Evolutionary conservation across 2,797 vertebrate species (phyloP), one percentile per base, ranked within the genome.

Genomic region (Acipenser ruthenus): DNA sequence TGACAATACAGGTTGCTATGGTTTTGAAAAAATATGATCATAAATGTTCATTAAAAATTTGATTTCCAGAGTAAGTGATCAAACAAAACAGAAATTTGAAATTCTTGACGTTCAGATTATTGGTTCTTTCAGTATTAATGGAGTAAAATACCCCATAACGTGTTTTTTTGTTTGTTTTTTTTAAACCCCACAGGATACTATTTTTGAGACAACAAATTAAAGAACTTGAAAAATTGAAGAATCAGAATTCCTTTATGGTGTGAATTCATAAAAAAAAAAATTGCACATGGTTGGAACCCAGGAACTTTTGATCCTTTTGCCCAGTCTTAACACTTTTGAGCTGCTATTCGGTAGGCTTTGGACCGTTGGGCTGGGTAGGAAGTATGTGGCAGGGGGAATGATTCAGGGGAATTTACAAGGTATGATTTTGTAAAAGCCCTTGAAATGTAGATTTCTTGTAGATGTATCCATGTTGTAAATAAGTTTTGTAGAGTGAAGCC

Each of bases 391-490:
- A 75, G 80, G 80, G 75, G 83, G 79, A 86, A 87, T 83, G 84
- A 86, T 91, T 87, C 87, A 86, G 83, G 89, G 83, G 90, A 85
- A 81, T 37, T 37, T 88, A 89, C 89, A 91, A 89, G 86, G 87
- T 84, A 73, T 82, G 74, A 89, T 93, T 37, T 93, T 94, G 89
- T 93, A 90, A 90, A 37, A 88, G 72, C 86, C 89, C 87, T 89
- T 87, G 88, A 92, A 88, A 88, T 96, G 94, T 98, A 97, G 96
- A 98, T 95, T 95, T 95, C 92, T 93, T 97, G 94, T 97, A 97
- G 96, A 97, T 99, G 95, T 97, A 94, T 96, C 91, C 94, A 95
- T 95, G 91, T 95, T 99, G 96, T 98, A 98, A 92, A 98, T 98
- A 99, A 90, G 90, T 98, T 99, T 98, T 98, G 95, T 98, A 98